Evolutionary conservation across 2,888 invertebrate species (phyloP).

Genomic region (Pycnomerus fuliginosus): DNA sequence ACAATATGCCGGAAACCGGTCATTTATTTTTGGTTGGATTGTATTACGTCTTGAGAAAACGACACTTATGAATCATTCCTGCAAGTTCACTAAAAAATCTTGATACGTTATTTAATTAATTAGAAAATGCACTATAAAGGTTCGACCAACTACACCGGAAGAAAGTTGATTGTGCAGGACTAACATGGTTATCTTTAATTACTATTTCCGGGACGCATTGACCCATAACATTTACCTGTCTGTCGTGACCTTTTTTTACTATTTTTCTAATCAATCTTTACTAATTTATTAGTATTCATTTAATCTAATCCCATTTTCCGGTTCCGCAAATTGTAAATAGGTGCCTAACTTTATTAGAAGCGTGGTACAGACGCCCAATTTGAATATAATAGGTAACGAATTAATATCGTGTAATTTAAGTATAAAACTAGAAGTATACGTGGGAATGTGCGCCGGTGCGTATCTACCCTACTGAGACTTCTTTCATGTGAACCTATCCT

Average conservation of each 20-base stretch:
- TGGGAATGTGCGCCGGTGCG: slow-evolving; percentile 32
- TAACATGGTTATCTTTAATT: slow-evolving; percentile 28
- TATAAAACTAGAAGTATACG: slow-evolving; percentile 30
- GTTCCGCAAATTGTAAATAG: too few species aligned
- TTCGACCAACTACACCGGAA: slow-evolving; percentile 17
- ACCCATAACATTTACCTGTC: slow-evolving; percentile 18
- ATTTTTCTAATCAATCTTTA: too few species aligned
- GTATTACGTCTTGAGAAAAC: slow-evolving; percentile 20
- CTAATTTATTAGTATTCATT: too few species aligned
- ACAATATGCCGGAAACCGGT: slow-evolving; percentile 23
- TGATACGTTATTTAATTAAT: not conserved
- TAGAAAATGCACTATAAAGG: slow-evolving; percentile 1
- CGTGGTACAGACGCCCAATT: slow-evolving; percentile 21
- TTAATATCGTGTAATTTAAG: slow-evolving; percentile 30
- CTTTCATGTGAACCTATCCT: slow-evolving; percentile 39
- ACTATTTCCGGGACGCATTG: slow-evolving; percentile 27
- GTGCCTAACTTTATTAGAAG: slow-evolving; percentile 20
- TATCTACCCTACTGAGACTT: slow-evolving; percentile 28
- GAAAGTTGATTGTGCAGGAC: slow-evolving; percentile 25
- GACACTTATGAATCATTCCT: slow-evolving; percentile 22
- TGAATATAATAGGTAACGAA: slow-evolving; percentile 33
- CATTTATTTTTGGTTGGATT: slow-evolving; percentile 21
- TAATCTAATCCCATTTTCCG: too few species aligned
- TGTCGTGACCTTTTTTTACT: too few species aligned
- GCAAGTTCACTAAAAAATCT: slow-evolving; percentile 12